Evolutionary conservation across 23 tunicate species (phyloP).

Genomic region (Oikopleura vanhoeffeni): DNA sequence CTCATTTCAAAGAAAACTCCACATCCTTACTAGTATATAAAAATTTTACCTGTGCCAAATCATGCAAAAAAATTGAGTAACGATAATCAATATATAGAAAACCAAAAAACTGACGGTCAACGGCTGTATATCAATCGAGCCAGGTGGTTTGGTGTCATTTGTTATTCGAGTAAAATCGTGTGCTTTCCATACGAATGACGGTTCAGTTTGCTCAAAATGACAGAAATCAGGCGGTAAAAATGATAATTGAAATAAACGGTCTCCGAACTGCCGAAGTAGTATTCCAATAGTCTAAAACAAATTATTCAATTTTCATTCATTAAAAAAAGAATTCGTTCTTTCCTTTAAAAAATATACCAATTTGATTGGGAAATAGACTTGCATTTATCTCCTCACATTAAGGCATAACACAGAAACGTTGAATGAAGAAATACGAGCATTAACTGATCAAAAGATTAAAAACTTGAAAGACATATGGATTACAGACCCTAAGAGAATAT

Average conservation of each 20-base stretch:
- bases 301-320: not conserved
- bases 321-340: too few species aligned
- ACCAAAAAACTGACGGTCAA: conserved; percentile 47
- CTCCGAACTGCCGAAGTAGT: not conserved
- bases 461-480: too few species aligned
- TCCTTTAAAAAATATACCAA: too few species aligned
- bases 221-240: not conserved
- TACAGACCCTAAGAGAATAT: too few species aligned
- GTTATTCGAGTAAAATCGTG: not conserved
- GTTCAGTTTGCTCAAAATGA: not conserved
- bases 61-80: conserved; percentile 77
- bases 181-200: not conserved
- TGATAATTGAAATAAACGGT: not conserved
- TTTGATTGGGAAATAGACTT: too few species aligned
- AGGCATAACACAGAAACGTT: too few species aligned
- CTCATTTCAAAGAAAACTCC: too few species aligned
- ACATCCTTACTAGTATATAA: too few species aligned
- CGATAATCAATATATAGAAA: conserved; percentile 51
- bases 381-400: too few species aligned
- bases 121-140: conserved; percentile 43
- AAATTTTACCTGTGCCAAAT: conserved; percentile 43
- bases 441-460: too few species aligned
- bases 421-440: too few species aligned
- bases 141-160: not conserved
- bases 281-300: not conserved